phyloP scores from a whole-genome alignment of 2,113 vertebrate genomes.

The Notiomystis cincta region DNA sequence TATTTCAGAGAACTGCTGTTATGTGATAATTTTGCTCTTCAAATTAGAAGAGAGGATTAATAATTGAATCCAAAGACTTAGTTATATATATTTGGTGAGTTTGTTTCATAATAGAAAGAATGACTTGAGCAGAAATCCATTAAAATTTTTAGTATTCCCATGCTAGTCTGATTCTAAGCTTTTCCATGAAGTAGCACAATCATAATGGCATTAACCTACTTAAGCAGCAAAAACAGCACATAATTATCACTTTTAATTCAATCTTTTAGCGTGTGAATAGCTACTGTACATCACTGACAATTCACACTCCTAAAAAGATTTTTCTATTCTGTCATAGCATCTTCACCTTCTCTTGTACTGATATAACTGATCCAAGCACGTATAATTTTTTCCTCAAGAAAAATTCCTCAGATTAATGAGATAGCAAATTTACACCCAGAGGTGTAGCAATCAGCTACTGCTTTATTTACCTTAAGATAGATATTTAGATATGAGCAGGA shows the following conservation, averaged over 20 bases:
- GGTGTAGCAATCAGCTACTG: not conserved
- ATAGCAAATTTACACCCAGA: not conserved
- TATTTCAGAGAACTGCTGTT: constrained; percentile 20
- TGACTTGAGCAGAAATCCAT: constrained; percentile 41
- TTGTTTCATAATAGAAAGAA: constrained; percentile 46
- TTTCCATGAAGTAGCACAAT: constrained; percentile 42
- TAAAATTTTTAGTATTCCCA: constrained; percentile 42
- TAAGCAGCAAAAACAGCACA: constrained; percentile 42
- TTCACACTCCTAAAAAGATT: not conserved
- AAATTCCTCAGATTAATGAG: not conserved
- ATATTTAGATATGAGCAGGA: not conserved
- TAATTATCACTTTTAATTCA: constrained; percentile 57
- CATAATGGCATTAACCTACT: constrained; percentile 46
- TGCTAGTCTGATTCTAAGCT: constrained; percentile 32
- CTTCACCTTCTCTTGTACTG: not conserved
- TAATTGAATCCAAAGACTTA: constrained; percentile 35
- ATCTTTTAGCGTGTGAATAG: not conserved
- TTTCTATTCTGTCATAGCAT: not conserved
- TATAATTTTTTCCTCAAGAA: not conserved
- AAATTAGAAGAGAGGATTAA: constrained; percentile 22
- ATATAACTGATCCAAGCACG: not conserved
- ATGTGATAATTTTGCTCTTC: constrained; percentile 34
- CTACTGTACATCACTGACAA: constrained; percentile 30
- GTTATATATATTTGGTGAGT: constrained; percentile 14
- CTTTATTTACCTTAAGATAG: not conserved